Percentiles rank a stretch among this genome's conserved stretches.
Conservation (phyloP, 2,113 vertebrate genomes). For the Vulpes lagopus region DNA sequence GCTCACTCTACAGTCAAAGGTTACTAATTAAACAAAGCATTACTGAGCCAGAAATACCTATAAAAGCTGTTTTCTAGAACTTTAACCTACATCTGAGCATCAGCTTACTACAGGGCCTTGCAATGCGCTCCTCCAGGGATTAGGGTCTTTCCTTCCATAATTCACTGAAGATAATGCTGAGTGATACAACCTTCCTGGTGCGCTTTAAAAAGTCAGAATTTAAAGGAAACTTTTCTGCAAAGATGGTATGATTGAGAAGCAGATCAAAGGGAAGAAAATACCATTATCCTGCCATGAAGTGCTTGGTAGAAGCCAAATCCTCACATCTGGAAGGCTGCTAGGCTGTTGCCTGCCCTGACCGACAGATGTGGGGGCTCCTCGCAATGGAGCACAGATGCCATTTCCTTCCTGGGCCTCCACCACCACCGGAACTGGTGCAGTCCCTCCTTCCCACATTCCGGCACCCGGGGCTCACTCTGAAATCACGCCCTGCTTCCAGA, state of each 20-base stretch:
- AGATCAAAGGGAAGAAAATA: neutral
- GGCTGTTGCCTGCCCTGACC: fast-evolving
- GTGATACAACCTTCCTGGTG: neutral
- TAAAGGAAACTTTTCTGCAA: neutral
- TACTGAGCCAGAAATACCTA: neutral
- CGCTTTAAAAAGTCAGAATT: neutral
- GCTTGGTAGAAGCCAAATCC: fast-evolving
- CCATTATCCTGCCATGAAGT: fast-evolving
- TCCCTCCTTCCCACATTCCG: fast-evolving
- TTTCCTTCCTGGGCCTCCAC: fast-evolving
- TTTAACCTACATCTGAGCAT: neutral
- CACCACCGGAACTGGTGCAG: fast-evolving
- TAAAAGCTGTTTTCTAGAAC: neutral
- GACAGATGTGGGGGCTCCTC: fast-evolving
- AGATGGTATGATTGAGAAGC: neutral
- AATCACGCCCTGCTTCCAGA: no score
- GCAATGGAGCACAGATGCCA: fast-evolving
- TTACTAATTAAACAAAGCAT: neutral
- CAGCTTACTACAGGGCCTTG: neutral
- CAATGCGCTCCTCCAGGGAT: neutral
- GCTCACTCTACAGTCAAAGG: slow-evolving; percentile 24
- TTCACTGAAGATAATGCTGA: neutral
- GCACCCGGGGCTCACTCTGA: neutral
- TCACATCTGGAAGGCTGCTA: fast-evolving
- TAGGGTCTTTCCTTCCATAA: neutral